A percentile compares a stretch with the other conserved stretches of the same genome.
Conservation (phyloP, 30 jellyfish, hydroid and myxozoan genomes). For the Aurelia sp. region DNA sequence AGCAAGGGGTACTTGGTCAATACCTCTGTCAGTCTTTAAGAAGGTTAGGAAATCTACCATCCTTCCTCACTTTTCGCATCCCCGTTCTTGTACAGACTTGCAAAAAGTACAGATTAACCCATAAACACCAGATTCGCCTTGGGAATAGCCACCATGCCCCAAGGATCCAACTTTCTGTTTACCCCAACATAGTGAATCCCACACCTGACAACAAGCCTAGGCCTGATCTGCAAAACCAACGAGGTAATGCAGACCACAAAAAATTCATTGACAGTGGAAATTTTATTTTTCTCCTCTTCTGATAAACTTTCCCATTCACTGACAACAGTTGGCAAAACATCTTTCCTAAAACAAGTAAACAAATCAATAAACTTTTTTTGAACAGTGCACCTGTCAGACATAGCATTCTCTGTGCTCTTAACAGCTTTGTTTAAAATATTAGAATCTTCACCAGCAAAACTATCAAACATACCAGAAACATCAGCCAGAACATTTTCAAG, state of each 20-base stretch:
- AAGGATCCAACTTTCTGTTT: conserved; percentile 55
- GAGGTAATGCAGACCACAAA: conserved; percentile 64
- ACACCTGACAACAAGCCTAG: conserved; percentile 31
- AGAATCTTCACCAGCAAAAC: background rate
- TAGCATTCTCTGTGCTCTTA: conserved; percentile 16
- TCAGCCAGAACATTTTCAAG: conserved; percentile 24
- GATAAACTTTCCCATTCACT: conserved; percentile 30
- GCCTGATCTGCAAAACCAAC: conserved; percentile 73
- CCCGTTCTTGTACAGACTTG: conserved; percentile 58
- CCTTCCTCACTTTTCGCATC: conserved; percentile 52
- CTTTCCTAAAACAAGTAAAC: conserved; percentile 19
- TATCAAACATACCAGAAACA: background rate
- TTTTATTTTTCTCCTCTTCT: background rate
- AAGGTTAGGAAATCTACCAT: conserved; percentile 46
- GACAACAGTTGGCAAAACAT: conserved; percentile 30
- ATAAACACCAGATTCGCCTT: conserved; percentile 64
- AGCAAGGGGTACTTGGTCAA: conserved; percentile 25
- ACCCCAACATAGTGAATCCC: conserved; percentile 59
- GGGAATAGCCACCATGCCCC: conserved; percentile 57
- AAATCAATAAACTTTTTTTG: conserved; percentile 48
- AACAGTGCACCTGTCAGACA: conserved; percentile 7
- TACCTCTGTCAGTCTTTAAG: background rate
- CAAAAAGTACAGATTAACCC: conserved; percentile 38
- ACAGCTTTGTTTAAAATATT: background rate
- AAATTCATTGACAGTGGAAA: conserved; percentile 10